These are phyloP conservation scores for Sarcophaga rosellei DNA, from an alignment of 2,888 invertebrate genomes.

Conservation along the genomic window DNA sequence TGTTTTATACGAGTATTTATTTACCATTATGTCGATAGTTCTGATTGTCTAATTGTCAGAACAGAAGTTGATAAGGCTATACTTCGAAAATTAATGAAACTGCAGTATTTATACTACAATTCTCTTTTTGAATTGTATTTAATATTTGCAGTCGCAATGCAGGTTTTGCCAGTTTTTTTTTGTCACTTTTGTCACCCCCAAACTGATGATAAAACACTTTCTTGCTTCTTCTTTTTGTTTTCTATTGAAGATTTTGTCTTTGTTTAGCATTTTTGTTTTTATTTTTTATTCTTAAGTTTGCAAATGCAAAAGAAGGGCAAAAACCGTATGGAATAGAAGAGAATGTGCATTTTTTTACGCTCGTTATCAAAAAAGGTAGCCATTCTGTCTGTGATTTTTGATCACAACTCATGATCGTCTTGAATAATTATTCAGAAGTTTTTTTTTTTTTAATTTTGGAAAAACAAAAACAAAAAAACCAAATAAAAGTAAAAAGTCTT, in stretches of 20 bases:
- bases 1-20: neutral
- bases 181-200: constrained; percentile 12
- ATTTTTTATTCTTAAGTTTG: neutral
- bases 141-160: constrained; percentile 25
- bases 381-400: constrained; percentile 35
- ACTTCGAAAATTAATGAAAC: neutral
- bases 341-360: neutral
- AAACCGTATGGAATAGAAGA: neutral
- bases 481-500: no score
- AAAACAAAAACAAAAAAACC: no score
- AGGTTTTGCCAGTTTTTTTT: constrained; percentile 44
- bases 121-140: neutral
- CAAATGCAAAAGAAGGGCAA: constrained; percentile 3
- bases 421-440: constrained; percentile 23
- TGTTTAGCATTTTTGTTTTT: neutral
- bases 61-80: constrained; percentile 27
- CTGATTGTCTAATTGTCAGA: constrained; percentile 4
- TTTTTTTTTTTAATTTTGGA: neutral
- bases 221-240: neutral
- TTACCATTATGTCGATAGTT: constrained; percentile 52
- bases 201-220: constrained; percentile 15
- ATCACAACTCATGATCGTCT: neutral
- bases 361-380: constrained; percentile 4
- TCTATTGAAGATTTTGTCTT: neutral
- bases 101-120: constrained; percentile 41